Base-by-base conservation (phyloP, 2,888 invertebrate genomes). In the Athalia rosae region DNA sequence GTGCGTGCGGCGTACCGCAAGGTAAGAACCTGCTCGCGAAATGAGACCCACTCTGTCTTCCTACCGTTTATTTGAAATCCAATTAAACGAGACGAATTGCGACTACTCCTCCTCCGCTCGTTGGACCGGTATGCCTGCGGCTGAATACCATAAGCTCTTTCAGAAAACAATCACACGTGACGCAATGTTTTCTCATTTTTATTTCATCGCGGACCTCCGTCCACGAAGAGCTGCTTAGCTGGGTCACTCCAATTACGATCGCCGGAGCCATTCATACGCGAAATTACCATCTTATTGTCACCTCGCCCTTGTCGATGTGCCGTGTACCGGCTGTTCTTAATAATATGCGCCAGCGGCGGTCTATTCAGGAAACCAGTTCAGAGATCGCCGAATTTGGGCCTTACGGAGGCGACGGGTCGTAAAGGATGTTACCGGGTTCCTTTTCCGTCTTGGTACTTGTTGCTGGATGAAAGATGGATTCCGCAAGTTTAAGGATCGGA, bases 31-130 rank as follows among this genome's bases (percentile, higher is more conserved):
- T 47, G 61, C 47, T 74, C 28, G n/a, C n/a, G 15, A 41, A 13
- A 47, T 41, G 61, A 28, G 48, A 48, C 59, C 48, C 28, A 28
- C 28, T 56, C 69, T n/a, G n/a, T 41, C 47, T 74, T 62, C 48
- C 61, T 74, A 74, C 59, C 74, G 74, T 74, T 74, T 62, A 59
- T 61, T 74, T 43, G 48, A 74, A 74, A 74, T 74, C 74, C 74
- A 74, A 74, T 74, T 74, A 74, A 59, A 61, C 59, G 47, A 74
- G 41, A 62, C 74, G 58, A 71, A 56, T 71, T 50, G 74, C 28
- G 28, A 28, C 28, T 28, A 74, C 48, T 47, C 47, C 28, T 61
- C 74, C 41, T 61, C 74, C 47, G 45, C 45, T 50, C 4, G 56
- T 28, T 45, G 2, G 58, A 28, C 28, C 28, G 28, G 28, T 28